phyloP scores from a whole-genome alignment of 2,113 vertebrate species.

The Felis catus region DNA sequence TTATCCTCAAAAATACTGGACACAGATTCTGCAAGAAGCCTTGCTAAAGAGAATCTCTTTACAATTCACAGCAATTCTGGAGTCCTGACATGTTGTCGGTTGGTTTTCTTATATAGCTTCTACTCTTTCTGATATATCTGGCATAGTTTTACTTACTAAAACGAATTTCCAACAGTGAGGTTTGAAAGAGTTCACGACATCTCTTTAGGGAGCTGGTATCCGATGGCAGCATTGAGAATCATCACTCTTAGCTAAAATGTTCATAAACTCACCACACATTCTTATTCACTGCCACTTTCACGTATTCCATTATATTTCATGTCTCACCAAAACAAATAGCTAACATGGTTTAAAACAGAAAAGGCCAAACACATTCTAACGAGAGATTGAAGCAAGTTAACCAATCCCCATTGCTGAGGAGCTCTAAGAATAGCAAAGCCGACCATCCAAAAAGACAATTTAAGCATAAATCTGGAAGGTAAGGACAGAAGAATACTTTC shows the following conservation, averaged over 20 bases:
- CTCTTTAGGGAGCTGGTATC: not conserved
- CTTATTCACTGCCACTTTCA: not conserved
- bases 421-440: conserved; percentile 13
- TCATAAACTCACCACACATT: not conserved
- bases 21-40: not conserved
- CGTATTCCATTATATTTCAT: not conserved
- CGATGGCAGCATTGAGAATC: conserved; percentile 13
- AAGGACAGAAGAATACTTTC: not conserved
- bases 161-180: conserved; percentile 36
- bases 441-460: not conserved
- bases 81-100: not conserved
- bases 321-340: not conserved
- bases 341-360: conserved; percentile 19
- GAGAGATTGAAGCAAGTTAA: not conserved
- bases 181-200: not conserved
- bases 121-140: not conserved
- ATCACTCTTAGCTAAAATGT: conserved; percentile 25
- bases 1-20: conserved; percentile 11
- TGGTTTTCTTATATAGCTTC: not conserved
- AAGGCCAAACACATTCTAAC: not conserved
- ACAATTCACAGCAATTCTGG: not conserved
- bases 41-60: conserved; percentile 33
- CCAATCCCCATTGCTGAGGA: not conserved
- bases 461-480: conserved; percentile 39
- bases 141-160: conserved; percentile 31